Evolutionary conservation across 2,113 vertebrate genomes (phyloP).

Genomic region (Ifrita kowaldi): DNA sequence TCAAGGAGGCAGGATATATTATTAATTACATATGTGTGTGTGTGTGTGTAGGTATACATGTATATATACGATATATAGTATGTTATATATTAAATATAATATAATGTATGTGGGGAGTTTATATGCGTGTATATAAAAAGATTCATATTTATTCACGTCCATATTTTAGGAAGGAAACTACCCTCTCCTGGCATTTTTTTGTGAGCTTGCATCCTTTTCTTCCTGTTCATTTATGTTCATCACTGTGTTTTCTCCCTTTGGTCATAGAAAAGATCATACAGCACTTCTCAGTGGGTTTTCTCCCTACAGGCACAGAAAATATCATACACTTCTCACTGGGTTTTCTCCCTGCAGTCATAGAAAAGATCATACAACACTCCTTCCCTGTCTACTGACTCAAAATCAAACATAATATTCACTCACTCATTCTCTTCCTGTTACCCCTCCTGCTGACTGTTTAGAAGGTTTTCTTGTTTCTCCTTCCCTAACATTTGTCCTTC

Average conservation of each 20-base stretch:
- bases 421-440: background rate
- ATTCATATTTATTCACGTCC: background rate
- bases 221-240: background rate
- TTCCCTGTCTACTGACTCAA: background rate
- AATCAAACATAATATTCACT: background rate
- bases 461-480: background rate
- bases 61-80: too few species aligned
- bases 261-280: background rate
- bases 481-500: background rate
- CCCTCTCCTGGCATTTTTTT: background rate
- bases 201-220: background rate
- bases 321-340: background rate
- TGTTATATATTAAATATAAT: background rate
- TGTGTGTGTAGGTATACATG: background rate
- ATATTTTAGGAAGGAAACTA: background rate
- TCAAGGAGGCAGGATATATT: background rate
- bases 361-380: background rate
- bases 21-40: background rate
- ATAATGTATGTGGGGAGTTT: background rate
- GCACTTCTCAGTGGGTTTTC: background rate
- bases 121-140: background rate
- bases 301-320: background rate
- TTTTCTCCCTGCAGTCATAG: background rate
- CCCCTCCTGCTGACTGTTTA: background rate
- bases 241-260: background rate